Conservation (phyloP, 2,888 invertebrate genomes). For the Terebella lapidaria region DNA sequence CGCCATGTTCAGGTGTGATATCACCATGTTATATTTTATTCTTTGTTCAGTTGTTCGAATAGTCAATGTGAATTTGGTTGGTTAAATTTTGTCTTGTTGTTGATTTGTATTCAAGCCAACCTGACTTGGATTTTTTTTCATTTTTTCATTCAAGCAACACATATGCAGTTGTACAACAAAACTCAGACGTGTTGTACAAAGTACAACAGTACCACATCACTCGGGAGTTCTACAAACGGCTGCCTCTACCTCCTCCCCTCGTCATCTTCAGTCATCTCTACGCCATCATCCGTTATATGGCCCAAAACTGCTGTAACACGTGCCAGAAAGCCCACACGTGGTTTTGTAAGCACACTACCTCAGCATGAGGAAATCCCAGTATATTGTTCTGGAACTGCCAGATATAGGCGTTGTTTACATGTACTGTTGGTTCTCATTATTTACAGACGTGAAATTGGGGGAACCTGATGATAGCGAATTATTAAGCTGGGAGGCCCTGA, state of each 20-base stretch:
- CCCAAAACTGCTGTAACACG: background rate
- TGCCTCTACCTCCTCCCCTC: conserved; percentile 47
- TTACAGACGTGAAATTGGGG: background rate
- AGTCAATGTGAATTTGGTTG: no score
- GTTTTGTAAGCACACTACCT: background rate
- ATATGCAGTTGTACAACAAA: conserved; percentile 42
- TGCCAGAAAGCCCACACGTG: background rate
- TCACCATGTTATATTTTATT: no score
- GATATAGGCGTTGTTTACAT: no score
- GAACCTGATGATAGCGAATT: conserved; percentile 34
- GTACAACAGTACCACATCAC: conserved; percentile 49
- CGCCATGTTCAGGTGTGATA: conserved; percentile 55
- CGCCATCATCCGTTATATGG: conserved; percentile 7
- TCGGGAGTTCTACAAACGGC: conserved; percentile 46
- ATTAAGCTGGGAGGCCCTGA: conserved; percentile 50
- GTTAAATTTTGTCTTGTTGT: no score
- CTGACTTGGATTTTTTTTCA: no score
- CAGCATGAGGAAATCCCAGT: no score
- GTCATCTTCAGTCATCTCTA: conserved; percentile 40
- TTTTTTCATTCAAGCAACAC: no score
- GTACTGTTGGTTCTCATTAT: background rate
- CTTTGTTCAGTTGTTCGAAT: no score
- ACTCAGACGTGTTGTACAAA: conserved; percentile 47
- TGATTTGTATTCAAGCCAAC: no score
- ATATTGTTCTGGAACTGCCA: no score